Conservation (phyloP, 1,140 invertebrate genomes). For the Lepidurus apus region DNA sequence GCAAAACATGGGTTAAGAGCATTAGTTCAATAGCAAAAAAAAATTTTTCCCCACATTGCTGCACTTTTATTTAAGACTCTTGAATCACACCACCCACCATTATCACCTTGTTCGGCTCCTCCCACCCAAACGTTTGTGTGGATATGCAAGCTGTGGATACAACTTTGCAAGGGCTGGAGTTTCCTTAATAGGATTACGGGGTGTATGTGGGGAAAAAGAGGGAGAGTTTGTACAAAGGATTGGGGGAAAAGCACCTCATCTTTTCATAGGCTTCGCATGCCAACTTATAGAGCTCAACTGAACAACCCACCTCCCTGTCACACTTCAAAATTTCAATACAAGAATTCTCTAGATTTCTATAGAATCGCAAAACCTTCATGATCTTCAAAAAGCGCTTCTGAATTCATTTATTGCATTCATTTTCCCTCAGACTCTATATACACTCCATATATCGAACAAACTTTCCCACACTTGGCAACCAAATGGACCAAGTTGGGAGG, state of each 20-base stretch:
- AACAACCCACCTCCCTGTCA: not conserved
- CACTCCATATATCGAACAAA: not conserved
- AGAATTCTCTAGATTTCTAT: not conserved
- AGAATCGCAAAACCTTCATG: not conserved
- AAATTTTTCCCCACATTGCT: too few species aligned
- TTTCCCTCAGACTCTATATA: not conserved
- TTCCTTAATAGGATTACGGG: constrained; percentile 8
- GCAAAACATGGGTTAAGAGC: too few species aligned
- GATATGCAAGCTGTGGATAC: not conserved
- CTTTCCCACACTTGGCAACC: not conserved
- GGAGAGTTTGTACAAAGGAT: not conserved
- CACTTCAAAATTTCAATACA: not conserved
- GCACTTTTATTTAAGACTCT: too few species aligned
- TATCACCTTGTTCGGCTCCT: not conserved
- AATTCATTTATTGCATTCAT: not conserved
- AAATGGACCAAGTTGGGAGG: not conserved
- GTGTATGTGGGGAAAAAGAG: not conserved
- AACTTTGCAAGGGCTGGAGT: not conserved
- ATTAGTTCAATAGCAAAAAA: too few species aligned
- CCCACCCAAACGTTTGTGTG: not conserved
- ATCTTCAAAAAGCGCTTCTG: not conserved
- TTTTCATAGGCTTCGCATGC: constrained; percentile 1
- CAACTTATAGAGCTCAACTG: not conserved
- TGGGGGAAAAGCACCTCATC: constrained; percentile 1
- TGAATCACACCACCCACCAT: too few species aligned